Evolutionary conservation across 2,113 vertebrate genomes (phyloP).

Genomic region (Ceratotherium simum): DNA sequence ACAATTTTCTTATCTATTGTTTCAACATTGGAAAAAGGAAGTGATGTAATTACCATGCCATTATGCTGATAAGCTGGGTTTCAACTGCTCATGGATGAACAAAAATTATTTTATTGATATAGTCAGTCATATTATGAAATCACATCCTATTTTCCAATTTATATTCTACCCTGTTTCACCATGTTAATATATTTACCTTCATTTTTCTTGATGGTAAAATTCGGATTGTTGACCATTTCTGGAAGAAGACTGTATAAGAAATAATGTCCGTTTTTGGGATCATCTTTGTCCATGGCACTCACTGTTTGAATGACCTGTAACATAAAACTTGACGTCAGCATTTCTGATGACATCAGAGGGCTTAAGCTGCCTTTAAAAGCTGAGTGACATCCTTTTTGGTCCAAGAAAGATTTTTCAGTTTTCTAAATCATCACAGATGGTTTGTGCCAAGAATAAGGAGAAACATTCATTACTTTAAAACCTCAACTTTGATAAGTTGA

Average conservation of each 20-base stretch:
- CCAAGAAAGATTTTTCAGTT: slow-evolving; percentile 24
- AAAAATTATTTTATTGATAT: background rate
- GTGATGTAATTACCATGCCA: slow-evolving; percentile 23
- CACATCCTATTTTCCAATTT: background rate
- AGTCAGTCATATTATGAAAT: background rate
- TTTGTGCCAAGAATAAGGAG: slow-evolving; percentile 54
- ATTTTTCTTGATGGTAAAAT: slow-evolving; percentile 99
- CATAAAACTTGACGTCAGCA: slow-evolving; percentile 72
- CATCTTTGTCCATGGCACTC: slow-evolving; percentile 97
- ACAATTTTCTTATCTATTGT: slow-evolving; percentile 66
- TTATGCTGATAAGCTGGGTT: slow-evolving; percentile 50
- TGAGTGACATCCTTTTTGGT: background rate
- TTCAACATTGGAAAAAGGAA: slow-evolving; percentile 67
- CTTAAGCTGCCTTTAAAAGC: slow-evolving; percentile 25
- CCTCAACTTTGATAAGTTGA: slow-evolving; percentile 43
- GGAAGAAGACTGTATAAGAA: slow-evolving; percentile 96
- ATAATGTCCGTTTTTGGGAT: slow-evolving; percentile 96
- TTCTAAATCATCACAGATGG: slow-evolving; percentile 48
- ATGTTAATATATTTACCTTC: slow-evolving; percentile 88
- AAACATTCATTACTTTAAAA: slow-evolving; percentile 53
- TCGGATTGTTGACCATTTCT: slow-evolving; percentile 97
- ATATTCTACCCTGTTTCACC: background rate
- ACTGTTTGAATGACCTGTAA: slow-evolving; percentile 97
- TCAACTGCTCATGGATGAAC: slow-evolving; percentile 33
- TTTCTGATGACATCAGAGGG: slow-evolving; percentile 34